Evolutionary conservation across 2,113 vertebrate species (phyloP).

Genomic region (Rissa tridactyla): DNA sequence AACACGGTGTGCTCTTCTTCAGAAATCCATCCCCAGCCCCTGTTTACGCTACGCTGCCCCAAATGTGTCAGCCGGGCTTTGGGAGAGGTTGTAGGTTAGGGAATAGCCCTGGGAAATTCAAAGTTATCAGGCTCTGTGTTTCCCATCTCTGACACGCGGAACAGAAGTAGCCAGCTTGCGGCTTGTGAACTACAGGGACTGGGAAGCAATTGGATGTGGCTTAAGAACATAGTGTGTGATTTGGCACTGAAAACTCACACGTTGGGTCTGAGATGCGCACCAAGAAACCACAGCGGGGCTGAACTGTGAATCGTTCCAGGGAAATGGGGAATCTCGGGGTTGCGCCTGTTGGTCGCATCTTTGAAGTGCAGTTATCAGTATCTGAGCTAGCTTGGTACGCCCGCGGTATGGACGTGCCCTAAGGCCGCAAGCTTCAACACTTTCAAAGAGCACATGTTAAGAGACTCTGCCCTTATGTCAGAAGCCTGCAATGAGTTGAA

Average conservation of each 20-base stretch:
- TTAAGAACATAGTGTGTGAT: neutral
- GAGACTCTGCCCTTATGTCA: neutral
- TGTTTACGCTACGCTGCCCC: neutral
- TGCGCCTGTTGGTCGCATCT: neutral
- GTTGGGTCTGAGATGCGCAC: fast-evolving
- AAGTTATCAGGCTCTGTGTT: neutral
- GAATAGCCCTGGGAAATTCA: neutral
- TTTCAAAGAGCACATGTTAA: neutral
- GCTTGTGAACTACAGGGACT: neutral
- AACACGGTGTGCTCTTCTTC: neutral
- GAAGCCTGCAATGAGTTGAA: neutral
- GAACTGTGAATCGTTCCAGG: neutral
- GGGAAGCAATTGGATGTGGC: neutral
- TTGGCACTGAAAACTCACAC: neutral
- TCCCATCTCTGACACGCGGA: neutral
- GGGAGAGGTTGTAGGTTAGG: neutral
- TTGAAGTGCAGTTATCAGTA: neutral
- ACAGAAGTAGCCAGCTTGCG: neutral
- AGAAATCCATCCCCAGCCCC: neutral
- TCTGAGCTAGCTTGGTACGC: neutral
- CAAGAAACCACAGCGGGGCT: neutral
- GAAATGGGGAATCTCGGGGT: neutral
- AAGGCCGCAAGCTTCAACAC: neutral
- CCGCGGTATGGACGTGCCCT: fast-evolving
- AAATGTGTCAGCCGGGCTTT: neutral